phyloP scores from a whole-genome alignment of 1,140 invertebrate genomes.

The Leptopilina boulardi region DNA sequence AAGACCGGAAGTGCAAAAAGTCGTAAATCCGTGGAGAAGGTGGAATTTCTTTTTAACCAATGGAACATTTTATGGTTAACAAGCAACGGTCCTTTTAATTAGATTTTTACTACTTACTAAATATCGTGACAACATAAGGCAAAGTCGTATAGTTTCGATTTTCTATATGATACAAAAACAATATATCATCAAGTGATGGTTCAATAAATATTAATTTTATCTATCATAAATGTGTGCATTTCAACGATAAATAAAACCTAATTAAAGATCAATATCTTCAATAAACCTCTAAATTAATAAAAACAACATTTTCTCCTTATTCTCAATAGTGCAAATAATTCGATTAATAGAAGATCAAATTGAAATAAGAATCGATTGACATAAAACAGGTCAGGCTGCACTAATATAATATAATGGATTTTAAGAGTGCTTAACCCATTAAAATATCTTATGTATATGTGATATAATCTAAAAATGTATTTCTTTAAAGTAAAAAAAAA shows the following conservation, averaged over 20 bases:
- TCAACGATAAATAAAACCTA: conserved; percentile 13
- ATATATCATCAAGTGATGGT: neutral
- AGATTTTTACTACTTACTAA: conserved; percentile 67
- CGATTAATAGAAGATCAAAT: too few relatives aligned
- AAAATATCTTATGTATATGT: too few relatives aligned
- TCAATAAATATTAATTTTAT: conserved; percentile 44
- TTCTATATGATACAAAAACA: too few relatives aligned
- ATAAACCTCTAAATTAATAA: neutral
- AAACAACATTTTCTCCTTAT: too few relatives aligned
- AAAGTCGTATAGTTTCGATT: neutral
- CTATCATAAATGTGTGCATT: conserved; percentile 22
- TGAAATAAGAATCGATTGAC: too few relatives aligned
- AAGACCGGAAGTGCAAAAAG: conserved; percentile 35
- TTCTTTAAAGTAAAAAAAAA: neutral
- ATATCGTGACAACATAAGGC: conserved; percentile 57
- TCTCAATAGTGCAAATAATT: too few relatives aligned
- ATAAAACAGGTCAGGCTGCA: too few relatives aligned
- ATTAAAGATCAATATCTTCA: conserved; percentile 7
- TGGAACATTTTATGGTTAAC: conserved; percentile 64
- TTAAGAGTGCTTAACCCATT: too few relatives aligned
- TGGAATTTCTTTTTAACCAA: conserved; percentile 52
- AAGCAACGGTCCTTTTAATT: conserved; percentile 64
- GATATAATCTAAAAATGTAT: neutral
- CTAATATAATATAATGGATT: too few relatives aligned
- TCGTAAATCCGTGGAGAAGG: conserved; percentile 36